Base-by-base conservation (phyloP, 2,888 invertebrate species). In the Chloromyia formosa region DNA sequence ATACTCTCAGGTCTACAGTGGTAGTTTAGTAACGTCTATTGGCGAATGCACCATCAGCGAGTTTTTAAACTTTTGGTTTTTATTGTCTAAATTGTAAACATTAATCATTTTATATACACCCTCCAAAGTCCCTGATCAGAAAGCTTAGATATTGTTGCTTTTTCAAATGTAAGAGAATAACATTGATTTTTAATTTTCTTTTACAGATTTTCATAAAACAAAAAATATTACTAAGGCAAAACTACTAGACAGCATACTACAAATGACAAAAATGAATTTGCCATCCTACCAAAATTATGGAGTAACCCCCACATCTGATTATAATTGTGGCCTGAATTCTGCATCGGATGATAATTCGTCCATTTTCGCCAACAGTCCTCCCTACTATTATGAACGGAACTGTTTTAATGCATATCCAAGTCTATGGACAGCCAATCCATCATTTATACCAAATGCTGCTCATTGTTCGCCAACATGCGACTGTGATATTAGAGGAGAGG, bases 331-430 rank as follows among this genome's bases (percentile, higher is more conserved):
- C 35, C 45, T 27, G 1, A 12, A 64, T 18, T 64, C 74, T 35
- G 49, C 54, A 62, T 18, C 60, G 45, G 53, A 61, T 9, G 62
- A 64, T 23, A 42, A 54, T 14, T 62, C 49, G 12, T 61, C 64
- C 4, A 35, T 64, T 3, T 74, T 74, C 60, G 23, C 64, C 0
- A 74, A 74, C 35, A 64, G 74, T 74, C 64, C 74, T n/a, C 74
- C 74, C 9, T 74, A 74, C 20, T 40, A 22, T n/a, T 40, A 18
- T 42, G 53, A 62, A 1, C 16, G 54, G 35, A 54, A 27, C 18
- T 64, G 23, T 40, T 64, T 14, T 9, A 64, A 27, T 20, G 54
- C 49, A n/a, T 74, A 74, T 35, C 5, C 45, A 14, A 45, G 18
- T 18, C 12, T 74, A 1, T 73, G 73, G 73, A 16, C 56, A 2